phyloP scores from a whole-genome alignment of 2,888 invertebrate genomes.

The Tachina lurida region DNA sequence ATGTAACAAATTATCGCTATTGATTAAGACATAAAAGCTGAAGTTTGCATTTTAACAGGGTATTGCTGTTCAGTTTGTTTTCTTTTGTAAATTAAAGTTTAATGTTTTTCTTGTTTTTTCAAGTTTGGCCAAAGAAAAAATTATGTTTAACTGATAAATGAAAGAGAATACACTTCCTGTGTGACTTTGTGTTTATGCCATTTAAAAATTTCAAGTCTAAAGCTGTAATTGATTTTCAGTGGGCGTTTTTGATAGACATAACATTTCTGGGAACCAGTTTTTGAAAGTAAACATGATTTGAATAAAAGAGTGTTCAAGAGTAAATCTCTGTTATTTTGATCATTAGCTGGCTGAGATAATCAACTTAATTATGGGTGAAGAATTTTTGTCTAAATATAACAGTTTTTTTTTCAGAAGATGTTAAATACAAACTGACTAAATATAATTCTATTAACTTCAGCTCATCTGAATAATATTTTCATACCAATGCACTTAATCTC shows the following conservation, averaged over 20 bases:
- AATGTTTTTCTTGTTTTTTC: neutral
- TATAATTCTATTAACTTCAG: too few relatives aligned
- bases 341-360: neutral
- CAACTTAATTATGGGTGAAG: neutral
- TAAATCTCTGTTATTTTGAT: neutral
- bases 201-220: neutral
- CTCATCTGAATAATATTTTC: too few relatives aligned
- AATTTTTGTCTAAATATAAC: too few relatives aligned
- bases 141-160: neutral
- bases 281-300: neutral
- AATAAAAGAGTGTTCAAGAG: neutral
- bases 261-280: neutral
- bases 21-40: constrained; percentile 30
- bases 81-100: neutral
- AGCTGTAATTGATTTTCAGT: neutral
- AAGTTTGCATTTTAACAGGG: constrained; percentile 21
- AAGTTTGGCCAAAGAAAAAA: neutral
- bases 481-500: too few relatives aligned
- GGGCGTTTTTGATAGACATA: neutral
- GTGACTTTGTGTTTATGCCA: neutral
- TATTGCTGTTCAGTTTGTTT: neutral
- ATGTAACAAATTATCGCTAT: neutral
- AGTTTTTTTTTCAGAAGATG: too few relatives aligned
- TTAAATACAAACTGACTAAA: too few relatives aligned
- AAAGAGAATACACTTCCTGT: neutral